Conservation (phyloP, 2,888 invertebrate genomes). For the Amaurobius ferox region DNA sequence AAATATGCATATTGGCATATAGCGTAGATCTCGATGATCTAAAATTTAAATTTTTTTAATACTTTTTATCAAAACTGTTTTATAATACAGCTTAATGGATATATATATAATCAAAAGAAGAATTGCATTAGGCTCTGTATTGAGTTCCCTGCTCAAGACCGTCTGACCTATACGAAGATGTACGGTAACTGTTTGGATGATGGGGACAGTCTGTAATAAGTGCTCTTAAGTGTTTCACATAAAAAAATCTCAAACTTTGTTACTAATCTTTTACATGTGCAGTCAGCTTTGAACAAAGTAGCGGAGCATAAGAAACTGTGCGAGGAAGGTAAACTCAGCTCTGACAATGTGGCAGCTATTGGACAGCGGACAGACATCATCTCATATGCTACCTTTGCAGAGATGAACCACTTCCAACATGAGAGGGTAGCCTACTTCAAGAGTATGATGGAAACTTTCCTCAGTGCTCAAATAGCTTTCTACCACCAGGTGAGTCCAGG, state of each 20-base stretch:
- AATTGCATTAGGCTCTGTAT: too few relatives aligned
- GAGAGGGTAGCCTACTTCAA: constrained; percentile 92
- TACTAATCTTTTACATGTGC: constrained; percentile 28
- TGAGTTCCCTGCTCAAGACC: too few relatives aligned
- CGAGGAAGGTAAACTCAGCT: constrained; percentile 89
- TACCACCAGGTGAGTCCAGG: constrained; percentile 86
- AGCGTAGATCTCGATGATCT: too few relatives aligned
- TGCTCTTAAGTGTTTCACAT: too few relatives aligned
- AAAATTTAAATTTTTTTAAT: too few relatives aligned
- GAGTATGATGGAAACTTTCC: constrained; percentile 89
- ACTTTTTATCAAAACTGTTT: too few relatives aligned
- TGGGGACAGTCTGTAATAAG: too few relatives aligned
- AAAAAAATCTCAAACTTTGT: not conserved
- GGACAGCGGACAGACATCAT: constrained; percentile 91
- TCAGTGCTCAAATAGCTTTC: constrained; percentile 92
- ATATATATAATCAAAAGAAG: too few relatives aligned
- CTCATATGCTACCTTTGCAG: constrained; percentile 94
- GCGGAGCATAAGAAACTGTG: constrained; percentile 90
- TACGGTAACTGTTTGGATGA: too few relatives aligned
- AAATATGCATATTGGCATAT: too few relatives aligned
- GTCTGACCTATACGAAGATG: too few relatives aligned
- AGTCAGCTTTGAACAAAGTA: constrained; percentile 86
- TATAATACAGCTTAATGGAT: too few relatives aligned
- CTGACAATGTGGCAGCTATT: constrained; percentile 87
- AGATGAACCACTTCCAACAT: constrained; percentile 93